These are phyloP conservation scores for Salminus brasiliensis DNA, from an alignment of 2,113 vertebrate species.

Conservation along the genomic window DNA sequence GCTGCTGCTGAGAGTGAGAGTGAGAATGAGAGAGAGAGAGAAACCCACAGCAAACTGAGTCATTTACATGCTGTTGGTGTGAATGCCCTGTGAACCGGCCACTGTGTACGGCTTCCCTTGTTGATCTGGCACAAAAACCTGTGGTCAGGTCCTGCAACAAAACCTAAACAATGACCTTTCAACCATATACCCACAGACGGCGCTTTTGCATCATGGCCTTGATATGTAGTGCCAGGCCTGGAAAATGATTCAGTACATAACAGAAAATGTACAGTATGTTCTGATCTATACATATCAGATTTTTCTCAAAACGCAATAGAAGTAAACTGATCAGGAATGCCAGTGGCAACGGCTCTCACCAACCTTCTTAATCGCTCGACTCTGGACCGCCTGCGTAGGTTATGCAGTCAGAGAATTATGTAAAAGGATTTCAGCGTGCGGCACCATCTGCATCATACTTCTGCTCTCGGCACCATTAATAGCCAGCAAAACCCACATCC, in stretches of 20 bases:
- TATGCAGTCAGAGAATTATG: no score
- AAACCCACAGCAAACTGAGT: background rate
- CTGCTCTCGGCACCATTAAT: conserved; percentile 41
- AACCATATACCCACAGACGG: background rate
- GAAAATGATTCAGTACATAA: background rate
- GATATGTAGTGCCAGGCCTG: background rate
- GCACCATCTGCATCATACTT: conserved; percentile 28
- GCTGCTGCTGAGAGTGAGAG: background rate
- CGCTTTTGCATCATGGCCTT: background rate
- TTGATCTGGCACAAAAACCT: background rate
- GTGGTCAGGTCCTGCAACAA: background rate
- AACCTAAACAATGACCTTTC: background rate
- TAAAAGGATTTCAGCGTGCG: background rate
- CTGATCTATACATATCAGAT: no score
- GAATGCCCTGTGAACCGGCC: background rate
- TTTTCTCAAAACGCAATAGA: background rate
- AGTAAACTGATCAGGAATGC: background rate
- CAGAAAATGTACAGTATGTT: background rate
- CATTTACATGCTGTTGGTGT: conserved; percentile 15
- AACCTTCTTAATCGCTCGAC: background rate
- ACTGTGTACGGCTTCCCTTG: background rate
- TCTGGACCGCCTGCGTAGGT: no score
- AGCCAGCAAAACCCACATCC: conserved; percentile 51
- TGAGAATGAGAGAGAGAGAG: conserved; percentile 24
- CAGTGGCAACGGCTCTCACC: background rate